Base-by-base conservation (phyloP, 2,888 invertebrate genomes). In the Gnatocerus cornutus region DNA sequence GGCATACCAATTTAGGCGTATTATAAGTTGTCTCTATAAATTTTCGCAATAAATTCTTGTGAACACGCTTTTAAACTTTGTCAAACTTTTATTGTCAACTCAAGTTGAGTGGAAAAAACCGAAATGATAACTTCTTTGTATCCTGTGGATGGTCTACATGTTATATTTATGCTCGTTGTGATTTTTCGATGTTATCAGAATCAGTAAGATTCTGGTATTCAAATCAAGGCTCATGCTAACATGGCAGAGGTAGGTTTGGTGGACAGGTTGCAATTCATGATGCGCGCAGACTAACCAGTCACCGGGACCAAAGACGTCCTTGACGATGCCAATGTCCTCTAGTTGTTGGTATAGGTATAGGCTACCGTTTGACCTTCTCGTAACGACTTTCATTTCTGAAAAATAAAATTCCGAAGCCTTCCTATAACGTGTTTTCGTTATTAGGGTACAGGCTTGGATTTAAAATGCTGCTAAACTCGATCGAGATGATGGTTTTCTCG, bases 291-390 rank as follows among this genome's bases (percentile, higher is more conserved):
- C 61, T 53, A 68, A 68, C 68, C 68, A 68, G 62, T 68, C 68
- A 68, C 63, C 67, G 70, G 71, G 71, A 61, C 71, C 62, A 70
- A 71, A 76, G 76, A 77, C 80, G 81, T 78, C 81, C 81, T 81
- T 81, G 80, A 74, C 76, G 76, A 70, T 79, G 82, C 79, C 80
- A 79, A 81, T 82, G 82, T 82, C 81, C 82, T 79, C 75, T 79
- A 74, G 74, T 73, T 73, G 74, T 62, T 63, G 43, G 63, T 43
- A 53, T 65, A 65, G 65, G 55, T 65, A 56, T 56, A 61, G 53
- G 46, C 61, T 58, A 58, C 73, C 71, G 67, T 65, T 53, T 81
- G 80, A 79, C 80, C 82, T 82, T 82, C 80, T 76, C 76, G 53
- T 76, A 55, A 43, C 56, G 68, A 68, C 68, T 68, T 68, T 68